Conservation (phyloP, 2,113 vertebrate species). For the Sylvilagus bachmani region DNA sequence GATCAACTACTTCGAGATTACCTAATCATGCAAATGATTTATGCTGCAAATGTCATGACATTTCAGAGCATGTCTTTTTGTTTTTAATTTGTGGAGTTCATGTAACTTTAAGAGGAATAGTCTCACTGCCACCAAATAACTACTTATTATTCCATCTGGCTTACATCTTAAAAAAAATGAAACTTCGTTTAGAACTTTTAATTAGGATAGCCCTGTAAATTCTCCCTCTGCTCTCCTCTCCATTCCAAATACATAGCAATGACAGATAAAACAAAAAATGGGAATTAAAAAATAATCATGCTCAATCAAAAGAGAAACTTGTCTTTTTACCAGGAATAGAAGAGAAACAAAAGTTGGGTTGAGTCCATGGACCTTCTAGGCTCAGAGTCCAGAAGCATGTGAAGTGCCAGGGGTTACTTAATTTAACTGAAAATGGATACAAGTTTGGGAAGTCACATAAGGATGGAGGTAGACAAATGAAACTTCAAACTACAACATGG, state of each 20-base stretch:
- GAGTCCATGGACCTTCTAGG: neutral
- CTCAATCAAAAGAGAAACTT: neutral
- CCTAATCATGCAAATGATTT: neutral
- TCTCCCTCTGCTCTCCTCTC: neutral
- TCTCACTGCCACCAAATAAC: neutral
- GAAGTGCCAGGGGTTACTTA: neutral
- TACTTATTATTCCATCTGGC: neutral
- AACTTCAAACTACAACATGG: neutral
- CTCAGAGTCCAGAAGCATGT: neutral
- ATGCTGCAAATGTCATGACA: neutral
- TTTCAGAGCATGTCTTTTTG: neutral
- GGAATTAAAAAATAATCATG: neutral
- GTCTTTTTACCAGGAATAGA: neutral
- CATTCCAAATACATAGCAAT: neutral
- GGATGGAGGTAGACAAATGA: neutral
- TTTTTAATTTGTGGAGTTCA: neutral
- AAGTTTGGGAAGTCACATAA: neutral
- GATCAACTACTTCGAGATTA: neutral
- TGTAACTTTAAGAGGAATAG: neutral
- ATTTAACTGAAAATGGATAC: neutral
- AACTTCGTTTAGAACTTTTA: constrained; percentile 20
- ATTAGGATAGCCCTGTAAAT: neutral
- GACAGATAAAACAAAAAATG: neutral
- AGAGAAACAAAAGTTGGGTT: neutral
- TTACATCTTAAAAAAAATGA: neutral